phyloP scores from a whole-genome alignment of 2,113 vertebrate species.

The Oryzias celebensis region DNA sequence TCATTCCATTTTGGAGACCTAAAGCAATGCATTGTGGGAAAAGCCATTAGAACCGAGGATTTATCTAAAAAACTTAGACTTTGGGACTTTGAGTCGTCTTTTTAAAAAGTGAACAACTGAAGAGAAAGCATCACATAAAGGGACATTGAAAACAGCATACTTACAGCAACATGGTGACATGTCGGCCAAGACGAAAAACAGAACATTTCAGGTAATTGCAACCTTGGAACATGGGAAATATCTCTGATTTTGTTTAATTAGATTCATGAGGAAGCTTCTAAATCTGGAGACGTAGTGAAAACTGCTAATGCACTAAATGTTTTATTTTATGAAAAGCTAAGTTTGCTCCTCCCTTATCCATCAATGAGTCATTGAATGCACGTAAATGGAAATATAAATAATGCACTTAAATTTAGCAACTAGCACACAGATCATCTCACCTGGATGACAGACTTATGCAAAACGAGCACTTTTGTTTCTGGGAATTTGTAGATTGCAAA shows the following conservation, averaged over 20 bases:
- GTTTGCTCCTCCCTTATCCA: background rate
- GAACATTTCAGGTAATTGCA: background rate
- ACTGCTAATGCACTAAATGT: too few relatives aligned
- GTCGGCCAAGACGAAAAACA: background rate
- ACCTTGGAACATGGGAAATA: background rate
- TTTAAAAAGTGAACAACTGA: too few relatives aligned
- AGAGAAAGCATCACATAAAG: too few relatives aligned
- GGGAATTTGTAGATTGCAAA: slow-evolving; percentile 2
- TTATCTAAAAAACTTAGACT: too few relatives aligned
- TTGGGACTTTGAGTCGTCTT: too few relatives aligned
- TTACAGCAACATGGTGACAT: background rate
- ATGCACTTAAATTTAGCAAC: background rate
- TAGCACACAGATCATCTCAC: background rate
- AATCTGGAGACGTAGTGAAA: too few relatives aligned
- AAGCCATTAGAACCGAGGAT: too few relatives aligned
- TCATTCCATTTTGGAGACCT: too few relatives aligned
- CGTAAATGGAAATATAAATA: background rate
- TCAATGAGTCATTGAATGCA: background rate
- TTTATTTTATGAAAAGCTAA: too few relatives aligned
- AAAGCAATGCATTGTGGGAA: too few relatives aligned
- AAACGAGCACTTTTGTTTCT: background rate
- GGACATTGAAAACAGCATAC: background rate
- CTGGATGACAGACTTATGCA: background rate
- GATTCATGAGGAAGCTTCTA: too few relatives aligned
- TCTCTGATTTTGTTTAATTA: too few relatives aligned